Evolutionary conservation across 2,888 invertebrate genomes (phyloP).

Genomic region (Euplexia lucipara): DNA sequence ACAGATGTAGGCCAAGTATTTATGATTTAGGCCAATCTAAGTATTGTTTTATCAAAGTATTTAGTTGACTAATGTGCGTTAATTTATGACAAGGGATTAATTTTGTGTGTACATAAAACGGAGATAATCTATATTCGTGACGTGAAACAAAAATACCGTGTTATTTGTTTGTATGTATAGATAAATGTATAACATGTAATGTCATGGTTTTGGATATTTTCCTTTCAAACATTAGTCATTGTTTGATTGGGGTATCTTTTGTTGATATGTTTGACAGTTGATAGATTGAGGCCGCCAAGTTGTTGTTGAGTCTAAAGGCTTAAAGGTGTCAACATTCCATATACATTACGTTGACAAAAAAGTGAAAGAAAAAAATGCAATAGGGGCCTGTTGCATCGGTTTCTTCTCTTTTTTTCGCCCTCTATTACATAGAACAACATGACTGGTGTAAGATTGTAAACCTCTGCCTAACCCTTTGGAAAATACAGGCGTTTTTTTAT

Average conservation of each 20-base stretch:
- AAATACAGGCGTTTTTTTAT: no score
- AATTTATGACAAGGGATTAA: constrained; percentile 32
- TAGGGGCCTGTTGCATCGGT: no score
- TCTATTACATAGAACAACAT: no score
- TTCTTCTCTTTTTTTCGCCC: no score
- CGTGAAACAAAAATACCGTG: constrained; percentile 9
- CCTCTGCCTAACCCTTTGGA: no score
- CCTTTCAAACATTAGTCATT: constrained; percentile 16
- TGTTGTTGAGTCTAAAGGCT: constrained; percentile 12
- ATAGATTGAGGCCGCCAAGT: constrained; percentile 20
- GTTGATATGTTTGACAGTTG: constrained; percentile 37
- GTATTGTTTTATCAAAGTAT: constrained; percentile 16
- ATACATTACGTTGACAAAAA: background rate
- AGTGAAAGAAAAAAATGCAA: constrained; percentile 3
- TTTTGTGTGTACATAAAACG: constrained; percentile 2
- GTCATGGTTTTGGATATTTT: constrained; percentile 19
- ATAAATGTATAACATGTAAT: constrained; percentile 15
- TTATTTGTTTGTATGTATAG: constrained; percentile 2
- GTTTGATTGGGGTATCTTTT: constrained; percentile 33
- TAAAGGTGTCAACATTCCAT: constrained; percentile 18
- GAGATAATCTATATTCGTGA: constrained; percentile 15
- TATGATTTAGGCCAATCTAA: background rate
- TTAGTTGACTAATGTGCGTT: background rate
- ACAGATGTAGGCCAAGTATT: background rate
- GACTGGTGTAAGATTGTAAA: no score